Conservation (phyloP, 2,113 vertebrate genomes). For the Cottus gobio region DNA sequence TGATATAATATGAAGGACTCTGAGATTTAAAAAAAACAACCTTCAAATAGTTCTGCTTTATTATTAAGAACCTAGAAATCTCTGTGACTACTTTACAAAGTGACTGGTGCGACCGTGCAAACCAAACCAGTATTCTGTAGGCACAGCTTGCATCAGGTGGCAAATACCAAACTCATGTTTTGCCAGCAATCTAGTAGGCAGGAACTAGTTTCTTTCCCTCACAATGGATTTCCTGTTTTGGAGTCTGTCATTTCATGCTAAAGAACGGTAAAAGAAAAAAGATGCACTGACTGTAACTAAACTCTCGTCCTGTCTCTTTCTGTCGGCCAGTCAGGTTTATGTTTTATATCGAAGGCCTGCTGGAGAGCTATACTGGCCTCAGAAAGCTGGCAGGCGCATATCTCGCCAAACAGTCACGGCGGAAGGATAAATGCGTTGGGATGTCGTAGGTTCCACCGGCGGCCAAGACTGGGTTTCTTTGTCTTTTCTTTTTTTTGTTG, state of each 20-base stretch:
- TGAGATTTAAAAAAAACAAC: conserved; percentile 1
- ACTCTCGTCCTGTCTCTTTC: conserved; percentile 26
- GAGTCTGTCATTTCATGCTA: conserved; percentile 14
- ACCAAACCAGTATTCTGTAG: conserved; percentile 36
- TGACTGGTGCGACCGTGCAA: conserved; percentile 43
- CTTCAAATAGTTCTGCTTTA: conserved; percentile 3
- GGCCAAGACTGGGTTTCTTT: conserved; percentile 7
- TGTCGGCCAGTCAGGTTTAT: conserved; percentile 37
- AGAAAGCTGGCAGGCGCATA: conserved; percentile 15
- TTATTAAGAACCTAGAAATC: conserved; percentile 21
- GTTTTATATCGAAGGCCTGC: conserved; percentile 25
- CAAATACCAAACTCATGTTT: conserved; percentile 19
- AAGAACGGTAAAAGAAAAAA: conserved; percentile 27
- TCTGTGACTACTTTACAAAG: conserved; percentile 1
- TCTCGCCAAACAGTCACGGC: conserved; percentile 30
- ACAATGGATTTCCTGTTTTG: neutral
- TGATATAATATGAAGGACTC: conserved; percentile 32
- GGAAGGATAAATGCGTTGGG: conserved; percentile 15
- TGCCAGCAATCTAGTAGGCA: conserved; percentile 19
- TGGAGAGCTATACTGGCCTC: conserved; percentile 14
- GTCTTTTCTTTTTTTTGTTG: neutral
- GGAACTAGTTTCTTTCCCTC: conserved; percentile 20
- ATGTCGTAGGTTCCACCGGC: conserved; percentile 28
- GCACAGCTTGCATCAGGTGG: conserved; percentile 8
- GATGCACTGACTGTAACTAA: conserved; percentile 66